phyloP scores from a whole-genome alignment of 1,140 invertebrate species.

The Saccostrea cuccullata region DNA sequence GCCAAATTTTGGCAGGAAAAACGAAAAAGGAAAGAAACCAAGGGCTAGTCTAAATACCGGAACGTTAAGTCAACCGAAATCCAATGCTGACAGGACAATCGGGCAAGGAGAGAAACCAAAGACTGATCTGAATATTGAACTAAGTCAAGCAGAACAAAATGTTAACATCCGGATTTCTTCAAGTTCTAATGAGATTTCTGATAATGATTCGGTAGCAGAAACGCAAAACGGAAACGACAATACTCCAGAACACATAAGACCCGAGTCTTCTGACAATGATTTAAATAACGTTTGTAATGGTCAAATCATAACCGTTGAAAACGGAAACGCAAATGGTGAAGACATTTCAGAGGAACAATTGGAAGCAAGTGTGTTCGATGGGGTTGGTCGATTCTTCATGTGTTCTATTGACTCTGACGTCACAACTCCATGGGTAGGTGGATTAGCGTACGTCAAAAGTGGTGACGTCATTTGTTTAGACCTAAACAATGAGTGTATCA shows the following conservation, averaged over 20 bases:
- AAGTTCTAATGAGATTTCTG: not conserved
- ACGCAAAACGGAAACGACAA: not conserved
- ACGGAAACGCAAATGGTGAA: not conserved
- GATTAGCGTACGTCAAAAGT: conserved; percentile 35
- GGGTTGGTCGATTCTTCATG: conserved; percentile 3
- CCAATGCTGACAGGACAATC: too few species aligned
- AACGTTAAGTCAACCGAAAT: too few species aligned
- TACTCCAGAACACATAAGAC: not conserved
- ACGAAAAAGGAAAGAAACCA: too few species aligned
- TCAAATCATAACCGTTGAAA: not conserved
- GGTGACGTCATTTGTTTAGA: conserved; percentile 45
- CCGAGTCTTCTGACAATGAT: not conserved
- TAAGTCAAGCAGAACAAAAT: too few species aligned
- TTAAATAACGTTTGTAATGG: not conserved
- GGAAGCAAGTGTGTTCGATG: not conserved
- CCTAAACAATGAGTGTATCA: conserved; percentile 46
- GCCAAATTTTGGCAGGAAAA: too few species aligned
- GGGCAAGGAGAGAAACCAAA: too few species aligned
- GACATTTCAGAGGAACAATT: not conserved
- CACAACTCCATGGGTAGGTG: conserved; percentile 45
- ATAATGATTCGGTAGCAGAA: not conserved
- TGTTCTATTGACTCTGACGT: conserved; percentile 37
- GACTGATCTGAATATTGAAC: too few species aligned
- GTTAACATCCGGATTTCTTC: not conserved
- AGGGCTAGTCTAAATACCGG: too few species aligned